A percentile compares a stretch with the other conserved stretches of the same genome.
Conservation (phyloP, 2,888 invertebrate species). For the Xanthia icteritia region DNA sequence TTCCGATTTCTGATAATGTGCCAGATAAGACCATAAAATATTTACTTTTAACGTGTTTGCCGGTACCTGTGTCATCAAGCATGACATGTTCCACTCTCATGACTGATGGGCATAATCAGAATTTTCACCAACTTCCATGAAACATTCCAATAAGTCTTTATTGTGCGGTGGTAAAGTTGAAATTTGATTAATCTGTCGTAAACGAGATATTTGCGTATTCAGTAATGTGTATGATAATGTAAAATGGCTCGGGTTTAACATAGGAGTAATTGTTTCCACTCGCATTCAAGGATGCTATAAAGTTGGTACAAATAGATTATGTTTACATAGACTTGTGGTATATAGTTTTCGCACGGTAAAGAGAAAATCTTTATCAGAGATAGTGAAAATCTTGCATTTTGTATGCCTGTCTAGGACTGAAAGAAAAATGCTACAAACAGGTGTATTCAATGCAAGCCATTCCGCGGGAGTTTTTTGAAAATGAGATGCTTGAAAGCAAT, state of each 20-base stretch:
- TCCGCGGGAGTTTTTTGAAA: conserved; percentile 33
- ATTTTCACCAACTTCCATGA: conserved; percentile 30
- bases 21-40: conserved; percentile 43
- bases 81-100: conserved; percentile 53
- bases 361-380: conserved; percentile 19
- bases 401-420: conserved; percentile 32
- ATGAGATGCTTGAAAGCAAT: conserved; percentile 46
- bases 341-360: conserved; percentile 14
- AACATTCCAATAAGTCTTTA: conserved; percentile 26
- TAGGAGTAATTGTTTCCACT: conserved; percentile 57
- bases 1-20: conserved; percentile 35
- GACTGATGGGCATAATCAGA: conserved; percentile 56
- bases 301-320: conserved; percentile 44
- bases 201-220: conserved; percentile 35
- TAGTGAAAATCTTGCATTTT: conserved; percentile 47
- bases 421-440: conserved; percentile 27
- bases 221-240: conserved; percentile 58
- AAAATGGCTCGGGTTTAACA: conserved; percentile 60
- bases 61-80: conserved; percentile 56
- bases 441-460: conserved; percentile 49
- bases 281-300: conserved; percentile 46
- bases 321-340: conserved; percentile 33
- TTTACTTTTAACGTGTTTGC: conserved; percentile 56
- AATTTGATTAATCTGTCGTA: conserved; percentile 32
- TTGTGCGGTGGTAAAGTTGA: conserved; percentile 44